Evolutionary conservation across 2,888 invertebrate genomes (phyloP).

Genomic region (Molorchus minor): DNA sequence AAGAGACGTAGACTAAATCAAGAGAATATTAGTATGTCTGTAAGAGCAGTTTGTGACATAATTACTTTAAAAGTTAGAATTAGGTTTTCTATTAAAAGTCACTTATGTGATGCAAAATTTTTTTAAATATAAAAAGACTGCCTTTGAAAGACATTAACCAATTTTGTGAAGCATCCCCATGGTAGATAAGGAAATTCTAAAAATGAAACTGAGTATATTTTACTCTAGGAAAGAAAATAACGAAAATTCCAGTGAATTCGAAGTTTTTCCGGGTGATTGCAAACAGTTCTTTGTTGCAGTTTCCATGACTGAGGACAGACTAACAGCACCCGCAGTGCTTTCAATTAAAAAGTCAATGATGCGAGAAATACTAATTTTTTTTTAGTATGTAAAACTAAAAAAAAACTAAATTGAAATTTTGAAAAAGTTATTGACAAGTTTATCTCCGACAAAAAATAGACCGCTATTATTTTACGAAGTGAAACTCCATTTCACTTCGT

Average conservation of each 20-base stretch:
- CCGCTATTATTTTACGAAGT: too few species aligned
- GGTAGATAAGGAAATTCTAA: constrained; percentile 40
- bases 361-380: constrained; percentile 28
- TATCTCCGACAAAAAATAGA: constrained; percentile 19
- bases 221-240: too few species aligned
- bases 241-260: too few species aligned
- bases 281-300: constrained; percentile 25
- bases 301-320: constrained; percentile 37
- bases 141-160: constrained; percentile 33
- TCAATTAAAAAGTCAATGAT: constrained; percentile 37
- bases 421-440: constrained; percentile 28
- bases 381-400: too few species aligned
- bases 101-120: constrained; percentile 43
- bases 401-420: too few species aligned
- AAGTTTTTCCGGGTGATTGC: too few species aligned
- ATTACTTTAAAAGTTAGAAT: constrained; percentile 40
- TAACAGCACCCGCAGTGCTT: constrained; percentile 37
- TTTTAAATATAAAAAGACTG: constrained; percentile 38
- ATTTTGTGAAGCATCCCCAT: constrained; percentile 31
- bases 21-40: constrained; percentile 9
- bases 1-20: constrained; percentile 15
- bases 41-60: constrained; percentile 42
- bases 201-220: constrained; percentile 43
- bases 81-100: constrained; percentile 43
- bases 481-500: too few species aligned